These are phyloP conservation scores for Indicator indicator DNA, from an alignment of 2,113 vertebrate species.

Conservation along the genomic window DNA sequence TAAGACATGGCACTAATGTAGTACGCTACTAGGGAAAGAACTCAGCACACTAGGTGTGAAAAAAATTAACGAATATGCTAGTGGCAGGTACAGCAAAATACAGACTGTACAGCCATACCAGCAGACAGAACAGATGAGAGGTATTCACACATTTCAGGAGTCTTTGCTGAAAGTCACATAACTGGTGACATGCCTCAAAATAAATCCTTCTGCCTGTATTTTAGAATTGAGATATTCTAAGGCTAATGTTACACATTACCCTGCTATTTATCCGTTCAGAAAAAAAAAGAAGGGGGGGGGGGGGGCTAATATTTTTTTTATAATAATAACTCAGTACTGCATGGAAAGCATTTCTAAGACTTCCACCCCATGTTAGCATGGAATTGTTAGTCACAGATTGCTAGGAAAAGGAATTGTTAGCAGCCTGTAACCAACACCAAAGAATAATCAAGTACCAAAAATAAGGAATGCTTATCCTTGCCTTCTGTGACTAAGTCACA, in stretches of 20 bases:
- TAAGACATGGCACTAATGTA: slow-evolving; percentile 63
- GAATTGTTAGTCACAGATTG: background rate
- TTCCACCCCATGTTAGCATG: background rate
- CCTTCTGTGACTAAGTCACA: background rate
- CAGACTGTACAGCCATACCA: background rate
- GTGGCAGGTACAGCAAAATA: background rate
- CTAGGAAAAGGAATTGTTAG: background rate
- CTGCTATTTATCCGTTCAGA: background rate
- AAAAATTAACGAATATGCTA: background rate
- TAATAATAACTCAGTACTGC: background rate
- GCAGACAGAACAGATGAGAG: background rate
- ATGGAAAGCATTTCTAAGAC: background rate
- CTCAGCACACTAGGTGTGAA: background rate
- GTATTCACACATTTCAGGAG: background rate
- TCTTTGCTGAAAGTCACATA: background rate
- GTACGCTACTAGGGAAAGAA: slow-evolving; percentile 58
- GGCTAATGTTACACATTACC: background rate
- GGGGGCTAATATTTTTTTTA: background rate
- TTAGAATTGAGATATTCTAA: background rate
- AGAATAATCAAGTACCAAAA: background rate
- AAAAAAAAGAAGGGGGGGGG: background rate
- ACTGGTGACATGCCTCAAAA: background rate
- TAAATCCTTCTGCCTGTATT: background rate
- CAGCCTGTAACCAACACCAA: background rate
- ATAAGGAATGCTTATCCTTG: background rate